These are phyloP conservation scores for Porites cylindrica DNA, from an alignment of 92 coral and sea anemone genomes.

Conservation along the genomic window DNA sequence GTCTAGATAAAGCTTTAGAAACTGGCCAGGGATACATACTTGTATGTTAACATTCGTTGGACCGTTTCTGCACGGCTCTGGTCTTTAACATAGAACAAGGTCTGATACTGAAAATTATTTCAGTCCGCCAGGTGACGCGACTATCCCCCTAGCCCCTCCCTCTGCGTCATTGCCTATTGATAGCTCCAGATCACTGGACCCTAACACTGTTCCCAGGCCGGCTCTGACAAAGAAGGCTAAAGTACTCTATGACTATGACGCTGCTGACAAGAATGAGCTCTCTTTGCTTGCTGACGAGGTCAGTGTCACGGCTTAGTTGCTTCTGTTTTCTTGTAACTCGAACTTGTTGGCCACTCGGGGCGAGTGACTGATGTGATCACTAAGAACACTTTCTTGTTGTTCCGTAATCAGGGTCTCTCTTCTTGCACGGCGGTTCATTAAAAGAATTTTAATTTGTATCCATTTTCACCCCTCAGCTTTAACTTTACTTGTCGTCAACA, in stretches of 20 bases:
- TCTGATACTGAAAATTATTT: constrained; percentile 11
- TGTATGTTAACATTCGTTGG: background rate
- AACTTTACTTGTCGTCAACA: too few species aligned
- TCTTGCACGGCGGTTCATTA: background rate
- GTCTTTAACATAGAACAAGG: background rate
- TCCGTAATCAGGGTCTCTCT: background rate
- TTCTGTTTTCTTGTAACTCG: background rate
- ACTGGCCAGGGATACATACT: too few species aligned
- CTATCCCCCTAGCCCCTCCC: constrained; percentile 66
- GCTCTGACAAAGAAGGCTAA: constrained; percentile 90
- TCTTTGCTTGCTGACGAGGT: constrained; percentile 99
- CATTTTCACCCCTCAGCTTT: too few species aligned
- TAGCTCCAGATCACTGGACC: constrained; percentile 72
- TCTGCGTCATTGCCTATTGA: constrained; percentile 78
- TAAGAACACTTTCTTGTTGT: background rate
- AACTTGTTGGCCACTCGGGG: background rate
- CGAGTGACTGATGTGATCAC: background rate
- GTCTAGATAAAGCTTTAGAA: too few species aligned
- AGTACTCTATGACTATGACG: constrained; percentile 97
- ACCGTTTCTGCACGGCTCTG: background rate
- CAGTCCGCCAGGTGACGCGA: constrained; percentile 84
- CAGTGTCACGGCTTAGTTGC: constrained; percentile 31
- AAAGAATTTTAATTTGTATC: too few species aligned
- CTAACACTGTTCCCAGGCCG: constrained; percentile 75
- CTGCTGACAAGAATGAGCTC: constrained; percentile 91